Evolutionary conservation across 1,140 invertebrate genomes (phyloP), one percentile per base, ranked within the genome.

Genomic region (Drosophila sturtevanti): DNA sequence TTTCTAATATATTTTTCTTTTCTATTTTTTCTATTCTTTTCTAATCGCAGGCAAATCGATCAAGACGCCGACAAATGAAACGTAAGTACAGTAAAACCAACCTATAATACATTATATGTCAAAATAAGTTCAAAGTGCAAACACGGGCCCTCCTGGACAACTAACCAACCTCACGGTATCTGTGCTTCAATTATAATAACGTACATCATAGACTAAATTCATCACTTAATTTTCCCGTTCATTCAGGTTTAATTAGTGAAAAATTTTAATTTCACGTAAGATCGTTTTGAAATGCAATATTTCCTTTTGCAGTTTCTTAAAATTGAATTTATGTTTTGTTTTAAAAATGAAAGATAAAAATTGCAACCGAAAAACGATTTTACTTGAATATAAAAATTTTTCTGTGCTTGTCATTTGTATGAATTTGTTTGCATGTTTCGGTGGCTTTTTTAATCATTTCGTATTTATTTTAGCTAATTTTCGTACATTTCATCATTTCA

Each of bases 61-160:
- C 27, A 91, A 91, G 72, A 90, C 90, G 70, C 74, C 86, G 61
- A 90, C 90, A 70, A 91, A 87, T 38, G 90, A 91, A 91, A 91
- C 90, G 90, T 91, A 90, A 91, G 90, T 91, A 80, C 38, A 54
- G 6, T 12, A n/a, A 65, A 10, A 21, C 14, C 51, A 54, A 56
- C 6, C 27, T 18, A 11, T 18, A 35, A 56, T 56, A 16, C 14
- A 55, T 55, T 52, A 55, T 14, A 58, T 72, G 75, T 87, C 66
- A 73, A 79, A 89, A 87, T 77, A 77, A 72, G 61, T 72, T 68
- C 54, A 76, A 72, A 76, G 79, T 79, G 79, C 79, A 68, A 76
- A 37, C 37, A 12, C 72, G 81, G 79, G 58, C 68, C 68, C 71
- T 78, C 81, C 62, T 63, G 76, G 21, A 81, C 60, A 72, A 77